phyloP scores from a whole-genome alignment of 2,888 invertebrate species.

The Meta bourneti region DNA sequence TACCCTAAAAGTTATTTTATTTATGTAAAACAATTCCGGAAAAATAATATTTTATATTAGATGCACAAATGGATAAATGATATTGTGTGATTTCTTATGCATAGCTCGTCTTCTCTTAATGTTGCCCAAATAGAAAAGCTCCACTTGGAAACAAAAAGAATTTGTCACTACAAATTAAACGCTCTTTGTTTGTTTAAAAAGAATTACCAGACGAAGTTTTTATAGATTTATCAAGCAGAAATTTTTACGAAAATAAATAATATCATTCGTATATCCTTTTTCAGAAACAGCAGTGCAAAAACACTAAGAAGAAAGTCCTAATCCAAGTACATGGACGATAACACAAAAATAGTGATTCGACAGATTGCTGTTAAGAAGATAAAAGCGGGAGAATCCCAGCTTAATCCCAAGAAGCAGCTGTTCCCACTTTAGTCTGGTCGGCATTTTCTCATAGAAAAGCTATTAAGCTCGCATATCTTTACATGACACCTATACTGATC shows the following conservation, averaged over 20 bases:
- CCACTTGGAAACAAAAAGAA: too few species aligned
- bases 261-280: background rate
- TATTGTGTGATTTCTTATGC: too few species aligned
- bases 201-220: too few species aligned
- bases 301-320: background rate
- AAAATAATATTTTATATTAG: too few species aligned
- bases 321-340: background rate
- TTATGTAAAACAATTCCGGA: too few species aligned
- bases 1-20: too few species aligned
- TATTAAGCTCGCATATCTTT: background rate
- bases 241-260: background rate
- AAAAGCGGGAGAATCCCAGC: constrained; percentile 62
- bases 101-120: too few species aligned
- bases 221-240: too few species aligned
- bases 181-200: too few species aligned
- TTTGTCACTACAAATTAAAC: too few species aligned
- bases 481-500: background rate
- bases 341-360: constrained; percentile 18
- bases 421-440: constrained; percentile 34
- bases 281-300: background rate
- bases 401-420: constrained; percentile 67
- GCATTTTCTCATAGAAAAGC: constrained; percentile 19
- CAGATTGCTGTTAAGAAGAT: constrained; percentile 37
- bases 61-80: too few species aligned
- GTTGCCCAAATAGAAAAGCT: too few species aligned